Evolutionary conservation across 2,888 invertebrate genomes (phyloP), one percentile per base, ranked within the genome.

Genomic region (Encarsia formosa): DNA sequence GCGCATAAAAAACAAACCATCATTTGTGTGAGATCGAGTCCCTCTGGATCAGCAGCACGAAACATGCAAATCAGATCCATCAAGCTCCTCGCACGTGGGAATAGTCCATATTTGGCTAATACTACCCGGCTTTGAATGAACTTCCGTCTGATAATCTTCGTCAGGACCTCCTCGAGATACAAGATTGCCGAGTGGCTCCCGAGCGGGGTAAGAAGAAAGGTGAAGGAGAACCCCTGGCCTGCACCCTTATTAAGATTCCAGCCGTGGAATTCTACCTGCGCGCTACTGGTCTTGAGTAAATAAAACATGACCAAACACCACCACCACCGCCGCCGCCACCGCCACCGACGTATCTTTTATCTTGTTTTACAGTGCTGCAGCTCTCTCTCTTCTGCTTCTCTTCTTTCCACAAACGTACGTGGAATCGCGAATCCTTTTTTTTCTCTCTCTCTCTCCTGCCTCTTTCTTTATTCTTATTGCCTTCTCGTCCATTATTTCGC

Each of bases 231-330:
- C 68, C 69, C 60, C 70, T 71, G 71, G 54, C 68, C 68, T n/a
- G n/a, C n/a, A 69, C 72, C 71, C 72, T 73, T 73, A 72, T 72
- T 72, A 71, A 73, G 68, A 73, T 72, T 73, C 72, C 71, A 71
- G 65, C 65, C 67, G 67, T 68, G 70, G 72, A 73, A 73, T 73
- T 71, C 70, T 73, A 72, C 73, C 71, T 73, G 71, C 69, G 66
- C 64, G 70, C 71, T 72, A 71, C 72, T 73, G 69, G 73, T 71
- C 72, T 73, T 73, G 64, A 69, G 71, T 71, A 73, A 73, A 73
- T 71, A 73, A 73, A 73, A 69, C 68, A 71, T 68, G 68, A 52
- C 34, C 64, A 58, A 60, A 56, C 61, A 64, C 63, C 68, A 67
- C 68, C 66, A 68, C 65, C 65, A 62, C 60, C 61, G 55, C 61